A percentile compares a stretch with the other conserved stretches of the same genome.
These are phyloP conservation scores for Mechanitis messenoides DNA, from an alignment of 2,888 invertebrate species.

Conservation along the genomic window DNA sequence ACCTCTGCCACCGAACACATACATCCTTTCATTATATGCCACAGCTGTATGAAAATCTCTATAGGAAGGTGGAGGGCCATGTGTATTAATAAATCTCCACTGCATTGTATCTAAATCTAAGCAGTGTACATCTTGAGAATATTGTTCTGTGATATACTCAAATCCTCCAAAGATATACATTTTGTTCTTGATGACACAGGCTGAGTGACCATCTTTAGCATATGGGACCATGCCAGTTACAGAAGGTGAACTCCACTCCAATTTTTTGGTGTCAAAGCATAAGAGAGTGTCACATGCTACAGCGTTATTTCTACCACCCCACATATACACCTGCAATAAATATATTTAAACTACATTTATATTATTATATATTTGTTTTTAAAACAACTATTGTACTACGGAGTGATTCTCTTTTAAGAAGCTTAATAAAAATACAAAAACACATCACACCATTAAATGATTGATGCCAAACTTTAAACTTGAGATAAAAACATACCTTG, in stretches of 20 bases:
- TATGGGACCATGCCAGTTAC: conserved; percentile 84
- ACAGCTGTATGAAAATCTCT: conserved; percentile 94
- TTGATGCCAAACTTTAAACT: neutral
- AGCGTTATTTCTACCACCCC: conserved; percentile 94
- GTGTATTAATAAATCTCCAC: conserved; percentile 81
- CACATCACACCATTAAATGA: neutral
- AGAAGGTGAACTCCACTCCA: conserved; percentile 80
- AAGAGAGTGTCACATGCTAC: conserved; percentile 87
- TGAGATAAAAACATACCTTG: conserved; percentile 59
- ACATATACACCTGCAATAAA: conserved; percentile 81
- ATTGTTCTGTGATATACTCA: conserved; percentile 88
- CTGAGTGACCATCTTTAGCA: conserved; percentile 94
- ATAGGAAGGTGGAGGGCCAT: conserved; percentile 81
- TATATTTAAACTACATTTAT: conserved; percentile 9
- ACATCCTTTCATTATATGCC: conserved; percentile 86
- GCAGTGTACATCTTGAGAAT: conserved; percentile 86
- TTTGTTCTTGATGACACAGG: conserved; percentile 84
- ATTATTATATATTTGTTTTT: neutral
- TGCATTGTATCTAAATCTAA: conserved; percentile 83
- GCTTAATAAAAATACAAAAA: too few relatives aligned
- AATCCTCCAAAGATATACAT: conserved; percentile 96
- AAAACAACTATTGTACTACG: too few relatives aligned
- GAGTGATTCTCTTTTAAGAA: too few relatives aligned
- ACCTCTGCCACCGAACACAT: conserved; percentile 92
- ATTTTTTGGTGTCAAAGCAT: conserved; percentile 85